Percentiles rank a stretch among this genome's conserved stretches.
Evolutionary conservation across 2,888 invertebrate species (phyloP).

Genomic region (Seira ritae): DNA sequence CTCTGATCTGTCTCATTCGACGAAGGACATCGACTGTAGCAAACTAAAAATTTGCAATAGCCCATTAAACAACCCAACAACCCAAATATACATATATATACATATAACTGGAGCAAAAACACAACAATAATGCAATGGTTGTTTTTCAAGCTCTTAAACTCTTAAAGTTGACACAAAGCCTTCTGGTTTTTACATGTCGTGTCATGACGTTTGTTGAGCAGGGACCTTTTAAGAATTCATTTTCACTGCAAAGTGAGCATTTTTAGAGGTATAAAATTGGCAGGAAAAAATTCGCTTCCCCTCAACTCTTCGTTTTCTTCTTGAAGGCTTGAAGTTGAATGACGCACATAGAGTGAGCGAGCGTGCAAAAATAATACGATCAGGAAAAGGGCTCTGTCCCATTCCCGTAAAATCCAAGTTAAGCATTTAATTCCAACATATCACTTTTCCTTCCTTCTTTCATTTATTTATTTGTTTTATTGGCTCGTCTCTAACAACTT

Average conservation of each 20-base stretch:
- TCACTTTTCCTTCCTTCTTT: slow-evolving; percentile 24
- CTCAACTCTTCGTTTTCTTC: too few relatives aligned
- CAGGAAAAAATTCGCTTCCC: too few relatives aligned
- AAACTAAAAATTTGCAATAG: neutral
- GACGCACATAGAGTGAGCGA: neutral
- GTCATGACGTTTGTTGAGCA: neutral
- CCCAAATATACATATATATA: neutral
- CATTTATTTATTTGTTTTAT: slow-evolving; percentile 25
- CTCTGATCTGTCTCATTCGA: neutral
- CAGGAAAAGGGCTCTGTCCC: neutral
- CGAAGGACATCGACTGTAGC: neutral
- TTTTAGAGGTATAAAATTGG: too few relatives aligned
- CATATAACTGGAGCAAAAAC: neutral
- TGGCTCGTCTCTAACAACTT: neutral
- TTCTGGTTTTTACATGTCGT: neutral
- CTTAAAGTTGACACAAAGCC: neutral
- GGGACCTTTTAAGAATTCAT: too few relatives aligned
- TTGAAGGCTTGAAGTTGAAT: too few relatives aligned
- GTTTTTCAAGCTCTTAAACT: neutral
- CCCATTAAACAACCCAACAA: neutral
- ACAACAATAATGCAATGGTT: neutral
- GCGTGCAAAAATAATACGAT: neutral
- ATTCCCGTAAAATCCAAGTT: slow-evolving; percentile 26
- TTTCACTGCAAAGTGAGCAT: too few relatives aligned
- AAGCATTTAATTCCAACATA: slow-evolving; percentile 37